Conservation (phyloP, 1,140 invertebrate species). For the Lordiphosa collinella region DNA sequence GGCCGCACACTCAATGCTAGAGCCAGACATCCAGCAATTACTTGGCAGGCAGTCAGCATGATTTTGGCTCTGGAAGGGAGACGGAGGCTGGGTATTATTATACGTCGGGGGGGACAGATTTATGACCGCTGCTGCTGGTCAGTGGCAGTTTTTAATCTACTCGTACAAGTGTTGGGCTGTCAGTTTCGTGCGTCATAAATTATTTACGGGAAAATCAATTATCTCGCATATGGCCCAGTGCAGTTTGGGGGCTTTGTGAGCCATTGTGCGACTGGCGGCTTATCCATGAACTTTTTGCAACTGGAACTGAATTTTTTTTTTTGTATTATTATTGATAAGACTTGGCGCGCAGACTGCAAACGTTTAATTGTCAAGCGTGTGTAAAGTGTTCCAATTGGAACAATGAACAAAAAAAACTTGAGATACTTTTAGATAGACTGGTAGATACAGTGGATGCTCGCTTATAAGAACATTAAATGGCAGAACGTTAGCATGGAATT, state of each 20-base stretch:
- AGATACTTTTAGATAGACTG: slow-evolving; percentile 1
- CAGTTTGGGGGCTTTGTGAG: slow-evolving; percentile 29
- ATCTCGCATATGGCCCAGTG: slow-evolving; percentile 56
- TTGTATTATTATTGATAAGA: slow-evolving; percentile 62
- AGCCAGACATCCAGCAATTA: slow-evolving; percentile 33
- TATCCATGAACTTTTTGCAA: slow-evolving; percentile 63
- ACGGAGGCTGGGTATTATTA: slow-evolving; percentile 29
- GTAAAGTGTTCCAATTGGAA: slow-evolving; percentile 42
- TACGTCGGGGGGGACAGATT: slow-evolving; percentile 39
- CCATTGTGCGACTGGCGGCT: slow-evolving; percentile 19
- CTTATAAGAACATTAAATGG: too few species aligned
- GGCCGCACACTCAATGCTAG: slow-evolving; percentile 17
- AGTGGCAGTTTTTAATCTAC: slow-evolving; percentile 66
- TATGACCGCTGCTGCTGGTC: slow-evolving; percentile 47
- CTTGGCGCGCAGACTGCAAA: slow-evolving; percentile 28
- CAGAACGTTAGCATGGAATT: too few species aligned
- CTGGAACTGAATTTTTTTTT: slow-evolving; percentile 44
- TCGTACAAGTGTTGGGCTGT: slow-evolving; percentile 40
- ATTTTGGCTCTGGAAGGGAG: slow-evolving; percentile 10
- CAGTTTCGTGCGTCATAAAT: slow-evolving; percentile 75
- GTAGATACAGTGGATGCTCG: slow-evolving; percentile 15
- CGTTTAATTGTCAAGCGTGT: slow-evolving; percentile 45
- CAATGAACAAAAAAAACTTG: slow-evolving; percentile 25
- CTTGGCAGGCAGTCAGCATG: slow-evolving; percentile 53
- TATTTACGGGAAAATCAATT: slow-evolving; percentile 77